A percentile compares a stretch with the other conserved stretches of the same genome.
These are phyloP conservation scores for Philereme vetulata DNA, from an alignment of 2,888 invertebrate species.

Conservation along the genomic window DNA sequence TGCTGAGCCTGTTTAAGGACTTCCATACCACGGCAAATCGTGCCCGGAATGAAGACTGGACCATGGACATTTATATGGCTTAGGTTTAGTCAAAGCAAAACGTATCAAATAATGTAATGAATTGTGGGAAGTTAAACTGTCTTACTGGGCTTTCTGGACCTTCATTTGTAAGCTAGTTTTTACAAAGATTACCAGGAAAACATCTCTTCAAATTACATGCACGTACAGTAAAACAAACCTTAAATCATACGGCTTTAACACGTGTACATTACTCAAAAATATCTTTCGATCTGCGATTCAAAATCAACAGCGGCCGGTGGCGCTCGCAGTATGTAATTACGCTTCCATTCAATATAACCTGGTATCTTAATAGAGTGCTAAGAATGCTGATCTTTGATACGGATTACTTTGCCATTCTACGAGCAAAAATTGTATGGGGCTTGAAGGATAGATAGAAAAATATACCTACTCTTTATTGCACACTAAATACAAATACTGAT, in stretches of 20 bases:
- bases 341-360: slow-evolving; percentile 65
- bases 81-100: too few species aligned
- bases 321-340: slow-evolving; percentile 67
- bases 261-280: slow-evolving; percentile 59
- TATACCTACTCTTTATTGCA: too few species aligned
- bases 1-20: too few species aligned
- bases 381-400: slow-evolving; percentile 51
- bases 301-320: slow-evolving; percentile 68
- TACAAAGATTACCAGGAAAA: not conserved
- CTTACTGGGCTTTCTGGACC: too few species aligned
- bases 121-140: too few species aligned
- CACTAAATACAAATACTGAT: too few species aligned
- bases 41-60: too few species aligned
- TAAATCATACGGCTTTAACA: slow-evolving; percentile 46
- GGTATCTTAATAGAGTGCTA: slow-evolving; percentile 76
- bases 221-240: slow-evolving; percentile 6
- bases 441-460: slow-evolving; percentile 13
- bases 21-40: too few species aligned
- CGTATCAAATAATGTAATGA: too few species aligned
- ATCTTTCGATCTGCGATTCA: slow-evolving; percentile 58
- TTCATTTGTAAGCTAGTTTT: too few species aligned
- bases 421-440: slow-evolving; percentile 20
- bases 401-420: slow-evolving; percentile 31
- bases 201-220: not conserved
- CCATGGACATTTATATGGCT: too few species aligned